These are phyloP conservation scores for Leptinotarsa lineolata DNA, from an alignment of 1,140 invertebrate genomes.

Conservation along the genomic window DNA sequence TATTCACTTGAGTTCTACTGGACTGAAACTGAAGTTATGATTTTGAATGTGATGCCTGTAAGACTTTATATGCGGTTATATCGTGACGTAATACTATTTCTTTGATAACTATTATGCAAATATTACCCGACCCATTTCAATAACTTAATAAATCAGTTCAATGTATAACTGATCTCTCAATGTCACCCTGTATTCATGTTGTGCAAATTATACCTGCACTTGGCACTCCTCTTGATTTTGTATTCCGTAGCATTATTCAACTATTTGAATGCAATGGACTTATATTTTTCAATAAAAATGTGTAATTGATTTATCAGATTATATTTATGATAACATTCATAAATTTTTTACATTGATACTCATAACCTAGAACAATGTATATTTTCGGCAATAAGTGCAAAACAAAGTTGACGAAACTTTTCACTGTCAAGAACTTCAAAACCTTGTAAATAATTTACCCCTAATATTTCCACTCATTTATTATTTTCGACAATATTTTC, in stretches of 20 bases:
- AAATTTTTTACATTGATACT: too few relatives aligned
- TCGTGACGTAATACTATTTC: not conserved
- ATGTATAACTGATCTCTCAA: not conserved
- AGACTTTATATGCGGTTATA: not conserved
- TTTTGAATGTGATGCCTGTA: not conserved
- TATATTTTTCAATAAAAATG: too few relatives aligned
- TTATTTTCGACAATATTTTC: too few relatives aligned
- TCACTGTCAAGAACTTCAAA: too few relatives aligned
- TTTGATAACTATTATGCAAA: not conserved
- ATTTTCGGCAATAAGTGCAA: too few relatives aligned
- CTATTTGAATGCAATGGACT: not conserved
- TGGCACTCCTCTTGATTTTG: not conserved
- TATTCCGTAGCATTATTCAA: not conserved
- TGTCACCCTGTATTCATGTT: slow-evolving; percentile 1
- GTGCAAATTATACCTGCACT: slow-evolving; percentile 5
- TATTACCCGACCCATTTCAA: not conserved
- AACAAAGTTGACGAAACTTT: too few relatives aligned
- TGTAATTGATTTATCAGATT: too few relatives aligned
- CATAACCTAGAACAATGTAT: too few relatives aligned
- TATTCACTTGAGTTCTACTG: not conserved
- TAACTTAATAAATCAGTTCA: not conserved
- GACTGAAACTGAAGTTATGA: not conserved
- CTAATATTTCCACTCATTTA: too few relatives aligned
- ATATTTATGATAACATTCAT: too few relatives aligned
- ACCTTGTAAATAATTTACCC: too few relatives aligned